Conservation (phyloP, 1,140 invertebrate genomes). For the Tetraneura akinire region DNA sequence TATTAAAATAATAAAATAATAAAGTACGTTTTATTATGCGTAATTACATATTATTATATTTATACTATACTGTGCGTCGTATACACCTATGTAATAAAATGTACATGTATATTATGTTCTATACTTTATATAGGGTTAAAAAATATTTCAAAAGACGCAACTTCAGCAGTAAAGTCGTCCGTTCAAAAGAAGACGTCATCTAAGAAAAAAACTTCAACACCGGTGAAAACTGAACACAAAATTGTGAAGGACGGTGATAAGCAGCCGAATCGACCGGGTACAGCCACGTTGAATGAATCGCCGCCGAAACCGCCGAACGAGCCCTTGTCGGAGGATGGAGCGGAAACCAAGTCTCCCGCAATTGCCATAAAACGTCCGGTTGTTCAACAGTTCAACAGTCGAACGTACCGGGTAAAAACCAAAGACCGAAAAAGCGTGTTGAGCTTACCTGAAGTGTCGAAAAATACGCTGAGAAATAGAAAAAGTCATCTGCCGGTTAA, state of each 20-base stretch:
- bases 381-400: conserved; percentile 29
- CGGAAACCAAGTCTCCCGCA: conserved; percentile 49
- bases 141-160: conserved; percentile 20
- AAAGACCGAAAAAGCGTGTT: conserved; percentile 51
- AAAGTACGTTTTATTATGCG: too few relatives aligned
- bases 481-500: conserved; percentile 28
- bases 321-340: not conserved
- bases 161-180: conserved; percentile 27
- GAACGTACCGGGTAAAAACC: conserved; percentile 52
- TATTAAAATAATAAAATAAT: too few relatives aligned
- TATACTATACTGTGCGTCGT: too few relatives aligned
- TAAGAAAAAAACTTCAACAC: not conserved
- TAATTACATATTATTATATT: too few relatives aligned
- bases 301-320: conserved; percentile 55
- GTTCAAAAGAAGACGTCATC: conserved; percentile 19
- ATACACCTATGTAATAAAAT: too few relatives aligned
- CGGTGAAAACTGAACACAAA: not conserved
- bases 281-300: conserved; percentile 65
- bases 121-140: conserved; percentile 8
- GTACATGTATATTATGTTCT: not conserved
- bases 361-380: conserved; percentile 34
- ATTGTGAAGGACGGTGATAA: not conserved
- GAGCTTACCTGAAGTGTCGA: conserved; percentile 14
- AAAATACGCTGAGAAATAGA: not conserved
- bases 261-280: conserved; percentile 60